These are phyloP conservation scores for Crenuchus spilurus DNA, from an alignment of 2,797 vertebrate genomes.

Conservation along the genomic window DNA sequence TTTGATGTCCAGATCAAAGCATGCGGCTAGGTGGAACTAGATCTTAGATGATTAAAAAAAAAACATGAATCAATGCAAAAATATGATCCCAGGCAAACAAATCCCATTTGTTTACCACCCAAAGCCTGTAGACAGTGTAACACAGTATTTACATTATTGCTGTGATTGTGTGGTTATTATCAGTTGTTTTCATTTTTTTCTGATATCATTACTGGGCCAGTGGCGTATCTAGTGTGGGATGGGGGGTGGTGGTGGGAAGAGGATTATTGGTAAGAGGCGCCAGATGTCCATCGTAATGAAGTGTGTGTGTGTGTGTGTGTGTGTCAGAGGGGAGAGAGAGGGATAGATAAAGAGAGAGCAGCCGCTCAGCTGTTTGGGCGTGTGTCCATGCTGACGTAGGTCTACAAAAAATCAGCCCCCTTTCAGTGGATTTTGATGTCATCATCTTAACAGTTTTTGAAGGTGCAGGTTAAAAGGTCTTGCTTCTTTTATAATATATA, in stretches of 20 bases:
- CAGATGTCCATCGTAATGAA: slow-evolving; percentile 55
- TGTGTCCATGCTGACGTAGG: slow-evolving; percentile 26
- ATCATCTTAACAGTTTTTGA: neutral
- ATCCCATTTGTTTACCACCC: neutral
- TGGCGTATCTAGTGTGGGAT: neutral
- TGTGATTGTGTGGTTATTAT: neutral
- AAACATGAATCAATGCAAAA: slow-evolving; percentile 1
- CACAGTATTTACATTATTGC: no score
- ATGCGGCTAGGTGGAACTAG: slow-evolving; percentile 33
- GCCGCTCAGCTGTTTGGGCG: slow-evolving; percentile 39
- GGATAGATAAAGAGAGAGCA: neutral
- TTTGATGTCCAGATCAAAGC: slow-evolving; percentile 48
- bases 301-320: slow-evolving; percentile 20
- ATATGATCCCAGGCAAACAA: neutral
- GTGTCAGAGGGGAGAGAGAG: neutral
- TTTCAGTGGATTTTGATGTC: slow-evolving; percentile 9
- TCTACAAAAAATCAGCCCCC: neutral
- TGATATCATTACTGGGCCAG: neutral
- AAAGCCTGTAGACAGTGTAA: neutral
- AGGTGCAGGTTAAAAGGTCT: neutral
- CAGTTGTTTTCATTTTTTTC: neutral
- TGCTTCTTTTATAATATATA: no score
- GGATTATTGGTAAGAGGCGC: slow-evolving; percentile 52
- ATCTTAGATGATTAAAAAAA: slow-evolving; percentile 35
- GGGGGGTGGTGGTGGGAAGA: slow-evolving; percentile 3